These are phyloP conservation scores for Abramis brama DNA, from an alignment of 2,113 vertebrate genomes.

Conservation along the genomic window DNA sequence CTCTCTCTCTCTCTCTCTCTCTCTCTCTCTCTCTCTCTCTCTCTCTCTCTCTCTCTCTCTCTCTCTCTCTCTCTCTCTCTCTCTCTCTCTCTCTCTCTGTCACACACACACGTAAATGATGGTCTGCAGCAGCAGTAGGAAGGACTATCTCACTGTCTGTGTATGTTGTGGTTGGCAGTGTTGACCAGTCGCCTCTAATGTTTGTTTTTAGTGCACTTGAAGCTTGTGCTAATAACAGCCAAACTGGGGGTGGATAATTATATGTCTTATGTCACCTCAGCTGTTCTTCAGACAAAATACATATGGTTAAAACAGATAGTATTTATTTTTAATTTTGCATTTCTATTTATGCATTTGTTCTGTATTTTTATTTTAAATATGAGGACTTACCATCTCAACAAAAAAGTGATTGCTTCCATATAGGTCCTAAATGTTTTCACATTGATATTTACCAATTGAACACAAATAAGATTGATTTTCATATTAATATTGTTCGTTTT, in stretches of 20 bases:
- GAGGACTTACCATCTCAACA: background rate
- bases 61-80: too few species aligned
- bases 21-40: background rate
- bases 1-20: background rate
- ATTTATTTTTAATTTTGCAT: background rate
- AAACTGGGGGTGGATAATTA: constrained; percentile 49
- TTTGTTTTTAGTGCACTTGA: constrained; percentile 53
- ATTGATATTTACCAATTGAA: background rate
- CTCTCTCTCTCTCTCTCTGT: too few species aligned
- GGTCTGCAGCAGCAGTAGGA: constrained; percentile 39
- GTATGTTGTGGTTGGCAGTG: constrained; percentile 31
- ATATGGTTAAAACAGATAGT: constrained; percentile 16
- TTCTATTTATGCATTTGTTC: constrained; percentile 1
- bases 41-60: too few species aligned
- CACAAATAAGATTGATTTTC: background rate
- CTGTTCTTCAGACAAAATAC: constrained; percentile 24
- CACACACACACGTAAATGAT: constrained; percentile 24
- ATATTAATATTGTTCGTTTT: background rate
- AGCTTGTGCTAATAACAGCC: constrained; percentile 52
- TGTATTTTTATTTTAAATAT: background rate
- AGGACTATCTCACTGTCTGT: constrained; percentile 30
- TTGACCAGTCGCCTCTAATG: constrained; percentile 52
- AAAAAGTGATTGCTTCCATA: background rate
- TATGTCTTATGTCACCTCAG: constrained; percentile 39
- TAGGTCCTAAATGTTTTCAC: background rate